Evolutionary conservation across 2,797 vertebrate genomes (phyloP).

Genomic region (Xenops minutus): DNA sequence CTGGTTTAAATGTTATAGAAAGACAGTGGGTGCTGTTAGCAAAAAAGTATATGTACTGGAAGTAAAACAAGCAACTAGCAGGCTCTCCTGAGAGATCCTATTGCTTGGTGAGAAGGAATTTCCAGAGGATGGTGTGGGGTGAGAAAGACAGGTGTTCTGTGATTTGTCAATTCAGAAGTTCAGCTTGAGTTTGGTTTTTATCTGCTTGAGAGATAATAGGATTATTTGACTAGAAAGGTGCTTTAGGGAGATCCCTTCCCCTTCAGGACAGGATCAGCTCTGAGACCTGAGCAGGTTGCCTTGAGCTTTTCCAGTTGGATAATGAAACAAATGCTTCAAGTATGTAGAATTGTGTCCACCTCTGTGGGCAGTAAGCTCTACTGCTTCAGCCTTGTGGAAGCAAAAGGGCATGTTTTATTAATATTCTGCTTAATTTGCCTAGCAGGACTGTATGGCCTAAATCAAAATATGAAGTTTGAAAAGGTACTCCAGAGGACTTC

Average conservation of each 20-base stretch:
- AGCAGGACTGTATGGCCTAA: neutral
- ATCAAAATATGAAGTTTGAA: neutral
- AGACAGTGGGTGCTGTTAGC: neutral
- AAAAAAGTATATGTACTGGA: neutral
- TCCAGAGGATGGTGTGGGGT: accelerated
- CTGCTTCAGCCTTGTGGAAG: neutral
- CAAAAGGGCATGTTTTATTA: neutral
- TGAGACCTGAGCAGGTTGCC: neutral
- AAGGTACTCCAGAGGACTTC: neutral
- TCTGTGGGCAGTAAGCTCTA: neutral
- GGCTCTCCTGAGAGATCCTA: neutral
- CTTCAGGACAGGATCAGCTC: neutral
- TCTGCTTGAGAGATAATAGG: neutral
- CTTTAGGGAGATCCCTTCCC: neutral
- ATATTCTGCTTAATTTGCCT: neutral
- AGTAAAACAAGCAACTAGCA: neutral
- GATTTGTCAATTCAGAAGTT: neutral
- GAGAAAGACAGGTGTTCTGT: neutral
- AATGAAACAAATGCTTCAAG: neutral
- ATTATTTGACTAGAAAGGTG: neutral
- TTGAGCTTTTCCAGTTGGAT: neutral
- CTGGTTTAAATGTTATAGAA: neutral
- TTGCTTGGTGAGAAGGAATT: neutral
- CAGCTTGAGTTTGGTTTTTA: neutral
- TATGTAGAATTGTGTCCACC: accelerated